phyloP scores from a whole-genome alignment of 2,113 vertebrate genomes.

The Jacana jacana region DNA sequence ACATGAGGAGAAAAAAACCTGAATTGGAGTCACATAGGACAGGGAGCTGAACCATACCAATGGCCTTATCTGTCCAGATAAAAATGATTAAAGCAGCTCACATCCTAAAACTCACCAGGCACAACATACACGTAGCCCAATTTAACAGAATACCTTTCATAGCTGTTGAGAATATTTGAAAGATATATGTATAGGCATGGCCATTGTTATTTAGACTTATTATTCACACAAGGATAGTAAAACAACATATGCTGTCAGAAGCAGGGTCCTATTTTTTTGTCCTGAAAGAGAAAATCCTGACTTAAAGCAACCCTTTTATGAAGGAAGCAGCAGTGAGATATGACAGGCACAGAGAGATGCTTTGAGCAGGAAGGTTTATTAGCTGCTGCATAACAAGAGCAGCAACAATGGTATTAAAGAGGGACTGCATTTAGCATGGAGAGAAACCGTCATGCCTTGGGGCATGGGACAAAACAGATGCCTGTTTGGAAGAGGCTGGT shows the following conservation, averaged over 20 bases:
- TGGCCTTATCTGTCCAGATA: background rate
- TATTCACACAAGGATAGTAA: conserved; percentile 19
- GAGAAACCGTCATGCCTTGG: background rate
- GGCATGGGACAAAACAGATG: background rate
- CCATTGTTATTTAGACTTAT: conserved; percentile 20
- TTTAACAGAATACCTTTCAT: background rate
- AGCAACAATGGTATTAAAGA: conserved; percentile 26
- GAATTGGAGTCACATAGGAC: background rate
- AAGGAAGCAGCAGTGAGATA: conserved; percentile 24
- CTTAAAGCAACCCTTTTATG: background rate
- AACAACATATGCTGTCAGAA: conserved; percentile 26
- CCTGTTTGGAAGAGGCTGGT: background rate
- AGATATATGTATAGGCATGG: background rate
- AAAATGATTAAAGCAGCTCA: conserved; percentile 13
- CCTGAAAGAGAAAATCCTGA: conserved; percentile 29
- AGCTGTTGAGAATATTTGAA: conserved; percentile 20
- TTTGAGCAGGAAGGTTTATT: conserved; percentile 39
- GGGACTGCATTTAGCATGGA: background rate
- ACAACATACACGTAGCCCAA: background rate
- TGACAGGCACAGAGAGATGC: conserved; percentile 37
- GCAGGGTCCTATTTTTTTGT: background rate
- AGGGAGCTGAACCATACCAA: background rate
- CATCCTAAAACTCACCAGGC: background rate
- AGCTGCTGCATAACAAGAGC: conserved; percentile 30
- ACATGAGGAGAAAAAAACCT: background rate